phyloP scores from a whole-genome alignment of 2,113 vertebrate species.

The Chaetorhynchus papuensis region DNA sequence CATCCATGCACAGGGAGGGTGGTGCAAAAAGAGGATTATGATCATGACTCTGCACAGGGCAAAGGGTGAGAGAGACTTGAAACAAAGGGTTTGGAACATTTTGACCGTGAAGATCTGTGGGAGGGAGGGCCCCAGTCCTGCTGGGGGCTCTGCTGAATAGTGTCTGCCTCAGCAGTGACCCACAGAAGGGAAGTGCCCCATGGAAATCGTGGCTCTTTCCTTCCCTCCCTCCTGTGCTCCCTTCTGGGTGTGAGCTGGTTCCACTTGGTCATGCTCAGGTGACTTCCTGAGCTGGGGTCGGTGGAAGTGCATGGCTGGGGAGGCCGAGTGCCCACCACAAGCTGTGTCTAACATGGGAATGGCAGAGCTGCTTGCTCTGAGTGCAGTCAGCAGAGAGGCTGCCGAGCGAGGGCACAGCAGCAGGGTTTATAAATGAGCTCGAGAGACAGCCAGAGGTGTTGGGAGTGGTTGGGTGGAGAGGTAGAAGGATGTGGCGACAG shows the following conservation, averaged over 20 bases:
- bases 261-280: conserved; percentile 38
- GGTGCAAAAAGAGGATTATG: neutral
- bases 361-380: neutral
- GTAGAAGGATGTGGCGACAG: neutral
- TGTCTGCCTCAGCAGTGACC: conserved; percentile 35
- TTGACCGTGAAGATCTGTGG: conserved; percentile 17
- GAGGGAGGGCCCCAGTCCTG: conserved; percentile 7
- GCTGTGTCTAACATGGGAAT: rapidly evolving
- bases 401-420: neutral
- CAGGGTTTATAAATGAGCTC: neutral
- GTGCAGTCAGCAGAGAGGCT: neutral
- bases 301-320: neutral
- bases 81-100: conserved; percentile 34
- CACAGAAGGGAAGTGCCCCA: neutral
- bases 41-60: neutral
- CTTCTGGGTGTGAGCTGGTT: neutral
- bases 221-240: neutral
- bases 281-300: neutral
- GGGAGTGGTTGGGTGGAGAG: neutral
- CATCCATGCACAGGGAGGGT: neutral
- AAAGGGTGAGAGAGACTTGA: neutral
- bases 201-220: neutral
- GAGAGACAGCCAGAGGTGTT: neutral
- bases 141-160: conserved; percentile 22
- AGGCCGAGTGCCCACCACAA: neutral